A percentile compares a stretch with the other conserved stretches of the same genome.
Conservation (phyloP, 2,113 vertebrate genomes). For the Leptobrachium leishanense region DNA sequence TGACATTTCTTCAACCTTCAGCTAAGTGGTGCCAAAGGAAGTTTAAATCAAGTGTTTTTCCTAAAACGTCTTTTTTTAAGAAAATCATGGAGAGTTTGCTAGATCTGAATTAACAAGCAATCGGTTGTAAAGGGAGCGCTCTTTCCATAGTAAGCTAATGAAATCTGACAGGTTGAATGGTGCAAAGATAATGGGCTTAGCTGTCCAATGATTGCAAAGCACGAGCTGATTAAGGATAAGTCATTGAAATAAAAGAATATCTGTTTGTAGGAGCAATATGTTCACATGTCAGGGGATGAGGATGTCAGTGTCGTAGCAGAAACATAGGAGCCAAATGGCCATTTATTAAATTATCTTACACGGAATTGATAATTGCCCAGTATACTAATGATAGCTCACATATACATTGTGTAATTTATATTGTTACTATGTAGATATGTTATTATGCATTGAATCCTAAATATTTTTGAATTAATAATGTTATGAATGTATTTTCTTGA, state of each 20-base stretch:
- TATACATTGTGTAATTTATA: too few relatives aligned
- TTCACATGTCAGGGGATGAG: slow-evolving; percentile 13
- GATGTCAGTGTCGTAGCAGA: neutral
- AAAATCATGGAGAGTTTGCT: slow-evolving; percentile 55
- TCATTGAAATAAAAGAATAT: slow-evolving; percentile 51
- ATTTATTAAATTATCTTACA: too few relatives aligned
- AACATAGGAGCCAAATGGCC: neutral
- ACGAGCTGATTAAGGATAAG: slow-evolving; percentile 57
- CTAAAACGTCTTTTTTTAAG: slow-evolving; percentile 57
- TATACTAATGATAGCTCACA: too few relatives aligned
- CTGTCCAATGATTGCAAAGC: slow-evolving; percentile 61
- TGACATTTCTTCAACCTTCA: slow-evolving; percentile 50
- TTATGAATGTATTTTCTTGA: too few relatives aligned
- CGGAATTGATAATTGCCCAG: too few relatives aligned
- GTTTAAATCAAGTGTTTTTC: slow-evolving; percentile 57
- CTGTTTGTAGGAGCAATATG: slow-evolving; percentile 38
- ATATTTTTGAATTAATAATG: too few relatives aligned
- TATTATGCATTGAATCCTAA: too few relatives aligned
- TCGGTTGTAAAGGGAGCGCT: slow-evolving; percentile 58
- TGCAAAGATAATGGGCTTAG: slow-evolving; percentile 64
- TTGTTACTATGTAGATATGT: too few relatives aligned
- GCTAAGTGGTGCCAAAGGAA: slow-evolving; percentile 58
- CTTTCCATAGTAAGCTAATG: slow-evolving; percentile 57
- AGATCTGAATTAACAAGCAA: slow-evolving; percentile 58
- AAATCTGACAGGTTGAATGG: slow-evolving; percentile 65